Conservation (phyloP, 2,888 invertebrate genomes). For the Encarsia formosa region DNA sequence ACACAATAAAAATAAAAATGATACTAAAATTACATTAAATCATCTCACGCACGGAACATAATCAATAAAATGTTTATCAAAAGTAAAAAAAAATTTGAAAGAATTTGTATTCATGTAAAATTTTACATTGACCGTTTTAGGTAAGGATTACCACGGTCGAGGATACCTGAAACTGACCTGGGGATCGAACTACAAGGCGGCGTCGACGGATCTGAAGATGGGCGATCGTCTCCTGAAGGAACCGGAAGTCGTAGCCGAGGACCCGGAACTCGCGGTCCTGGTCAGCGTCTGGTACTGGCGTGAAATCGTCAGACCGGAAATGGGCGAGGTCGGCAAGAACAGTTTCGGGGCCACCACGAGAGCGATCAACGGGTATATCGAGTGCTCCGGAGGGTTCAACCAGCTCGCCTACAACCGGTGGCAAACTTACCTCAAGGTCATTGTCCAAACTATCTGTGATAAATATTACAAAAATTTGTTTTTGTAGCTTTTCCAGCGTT, state of each 20-base stretch:
- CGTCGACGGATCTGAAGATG: background rate
- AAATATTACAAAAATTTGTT: no score
- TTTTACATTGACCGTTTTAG: no score
- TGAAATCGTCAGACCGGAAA: background rate
- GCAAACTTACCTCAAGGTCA: background rate
- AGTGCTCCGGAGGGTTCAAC: background rate
- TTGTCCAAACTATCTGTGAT: no score
- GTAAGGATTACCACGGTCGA: background rate
- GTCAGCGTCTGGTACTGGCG: constrained; percentile 1
- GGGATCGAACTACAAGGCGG: constrained; percentile 1
- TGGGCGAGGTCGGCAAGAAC: background rate
- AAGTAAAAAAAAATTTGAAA: no score
- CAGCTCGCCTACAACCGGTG: background rate
- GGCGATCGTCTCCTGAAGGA: background rate
- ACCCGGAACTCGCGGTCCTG: background rate
- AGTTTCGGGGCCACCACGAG: background rate
- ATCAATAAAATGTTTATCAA: no score
- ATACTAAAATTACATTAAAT: no score
- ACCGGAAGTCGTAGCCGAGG: background rate
- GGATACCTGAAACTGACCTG: constrained; percentile 6
- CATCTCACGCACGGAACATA: no score
- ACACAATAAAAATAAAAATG: no score
- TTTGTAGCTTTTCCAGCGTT: no score
- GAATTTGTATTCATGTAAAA: no score
- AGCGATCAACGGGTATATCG: background rate